Evolutionary conservation across 2,888 invertebrate species (phyloP), one percentile per base, ranked within the genome.

Genomic region (Aleiodes alternator): DNA sequence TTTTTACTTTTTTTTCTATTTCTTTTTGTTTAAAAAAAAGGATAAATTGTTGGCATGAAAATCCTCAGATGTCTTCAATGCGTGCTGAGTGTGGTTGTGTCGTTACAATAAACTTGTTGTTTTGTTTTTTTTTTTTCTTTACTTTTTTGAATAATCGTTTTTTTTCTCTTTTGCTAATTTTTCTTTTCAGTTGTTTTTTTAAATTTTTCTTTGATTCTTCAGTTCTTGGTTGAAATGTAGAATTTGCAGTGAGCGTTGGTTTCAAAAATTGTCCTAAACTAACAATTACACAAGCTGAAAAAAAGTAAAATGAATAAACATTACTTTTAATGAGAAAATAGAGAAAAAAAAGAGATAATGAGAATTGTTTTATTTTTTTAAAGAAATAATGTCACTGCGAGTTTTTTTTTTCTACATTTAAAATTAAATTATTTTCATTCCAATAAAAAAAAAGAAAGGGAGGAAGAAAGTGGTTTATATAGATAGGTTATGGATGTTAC

Each of bases 21-120:
- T 48, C 43, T 43, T 73, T 73, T 53, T 84, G 12, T 83, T 82
- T 43, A 43, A 43, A 43, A 43, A 43, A 85, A 87, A 85, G 84
- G 84, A 87, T 87, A 86, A 87, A 84, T 43, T 85, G 84, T 86
- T 91, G 91, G 91, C 90, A 91, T 91, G 92, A 92, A 92, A 92
- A 93, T 94, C 94, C 94, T 94, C 94, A 94, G 94, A 95, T 95
- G 95, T 95, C 94, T 94, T 95, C 95, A 95, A 95, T 95, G 95
- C 94, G 94, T 94, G 95, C 95, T 95, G 94, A 93, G 93, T 94
- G 93, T 93, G 93, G 92, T 94, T 92, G 92, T 92, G 91, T 91
- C 84, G 86, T 88, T 87, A 81, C 82, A 78, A 83, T 85, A 84
- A 80, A 80, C 79, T 86, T 84, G n/a, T 9, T 23, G 23, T 23